These are phyloP conservation scores for Diplazon laetatorius DNA, from an alignment of 2,888 invertebrate genomes.

Conservation along the genomic window DNA sequence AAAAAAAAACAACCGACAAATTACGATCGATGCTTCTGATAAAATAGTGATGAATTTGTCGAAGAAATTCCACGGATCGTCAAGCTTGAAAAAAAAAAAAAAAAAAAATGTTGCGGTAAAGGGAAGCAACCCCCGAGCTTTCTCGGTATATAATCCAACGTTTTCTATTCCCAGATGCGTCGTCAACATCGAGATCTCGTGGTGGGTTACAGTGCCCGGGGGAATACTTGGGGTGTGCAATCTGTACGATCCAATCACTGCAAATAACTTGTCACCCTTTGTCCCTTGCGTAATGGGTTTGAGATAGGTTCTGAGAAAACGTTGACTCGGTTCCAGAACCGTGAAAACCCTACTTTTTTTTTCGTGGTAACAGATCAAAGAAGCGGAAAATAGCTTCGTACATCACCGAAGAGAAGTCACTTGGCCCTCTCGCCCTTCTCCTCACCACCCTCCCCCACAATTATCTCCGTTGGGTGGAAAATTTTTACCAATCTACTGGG, in stretches of 20 bases:
- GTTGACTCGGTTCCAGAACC: background rate
- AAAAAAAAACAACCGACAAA: too few species aligned
- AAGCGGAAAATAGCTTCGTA: conserved; percentile 28
- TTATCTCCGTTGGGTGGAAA: conserved; percentile 7
- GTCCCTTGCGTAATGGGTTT: conserved; percentile 33
- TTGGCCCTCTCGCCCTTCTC: too few species aligned
- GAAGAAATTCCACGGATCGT: too few species aligned
- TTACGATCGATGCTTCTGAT: too few species aligned
- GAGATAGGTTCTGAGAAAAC: too few species aligned
- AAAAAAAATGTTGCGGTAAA: too few species aligned
- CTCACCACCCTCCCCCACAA: conserved; percentile 9
- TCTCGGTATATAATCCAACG: background rate
- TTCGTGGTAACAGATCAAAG: conserved; percentile 24
- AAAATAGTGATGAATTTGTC: too few species aligned
- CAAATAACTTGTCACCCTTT: conserved; percentile 58
- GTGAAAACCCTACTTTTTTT: conserved; percentile 5
- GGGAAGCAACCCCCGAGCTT: too few species aligned
- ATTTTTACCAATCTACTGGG: conserved; percentile 4
- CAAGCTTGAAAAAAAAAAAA: too few species aligned
- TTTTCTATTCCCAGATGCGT: conserved; percentile 32
- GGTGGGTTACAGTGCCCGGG: background rate
- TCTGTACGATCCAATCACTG: conserved; percentile 41
- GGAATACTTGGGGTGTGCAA: conserved; percentile 1
- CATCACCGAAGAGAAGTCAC: background rate
- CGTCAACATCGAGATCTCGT: conserved; percentile 23